Percentiles rank a stretch among this genome's conserved stretches.
Conservation (phyloP, 2,113 vertebrate genomes). For the Odocoileus hemionus region DNA sequence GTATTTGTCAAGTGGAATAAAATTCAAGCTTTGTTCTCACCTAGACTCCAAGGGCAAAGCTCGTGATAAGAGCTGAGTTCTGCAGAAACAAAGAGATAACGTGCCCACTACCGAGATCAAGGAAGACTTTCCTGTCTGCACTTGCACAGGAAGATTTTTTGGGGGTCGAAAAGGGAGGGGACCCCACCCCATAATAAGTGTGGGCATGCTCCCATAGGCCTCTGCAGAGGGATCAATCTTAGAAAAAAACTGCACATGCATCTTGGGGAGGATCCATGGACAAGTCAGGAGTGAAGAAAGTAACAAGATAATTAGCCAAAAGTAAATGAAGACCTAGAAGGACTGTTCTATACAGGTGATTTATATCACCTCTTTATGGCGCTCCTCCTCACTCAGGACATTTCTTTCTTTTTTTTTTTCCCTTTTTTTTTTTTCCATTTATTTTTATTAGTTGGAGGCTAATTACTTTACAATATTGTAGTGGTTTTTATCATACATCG, state of each 20-base stretch:
- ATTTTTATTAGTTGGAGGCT: too few species aligned
- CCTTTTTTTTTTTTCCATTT: too few species aligned
- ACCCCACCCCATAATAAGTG: not conserved
- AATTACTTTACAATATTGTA: too few species aligned
- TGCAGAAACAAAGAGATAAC: not conserved
- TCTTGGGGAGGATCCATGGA: not conserved
- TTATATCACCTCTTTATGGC: not conserved
- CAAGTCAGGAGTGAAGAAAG: not conserved
- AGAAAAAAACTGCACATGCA: not conserved
- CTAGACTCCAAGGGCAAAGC: not conserved
- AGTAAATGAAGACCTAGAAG: not conserved
- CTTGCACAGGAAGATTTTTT: not conserved
- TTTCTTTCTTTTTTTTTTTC: not conserved
- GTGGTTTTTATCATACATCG: too few species aligned
- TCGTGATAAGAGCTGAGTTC: not conserved
- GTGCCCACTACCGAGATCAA: not conserved
- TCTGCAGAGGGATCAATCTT: not conserved
- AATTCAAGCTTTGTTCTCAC: not conserved
- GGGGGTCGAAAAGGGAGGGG: not conserved
- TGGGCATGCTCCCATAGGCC: not conserved
- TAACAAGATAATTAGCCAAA: not conserved
- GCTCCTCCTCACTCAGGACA: not conserved
- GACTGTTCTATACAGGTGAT: not conserved
- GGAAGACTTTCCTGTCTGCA: not conserved
- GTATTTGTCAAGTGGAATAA: not conserved